Conservation (phyloP, 1,140 invertebrate genomes). For the Drosophila kohkoa region DNA sequence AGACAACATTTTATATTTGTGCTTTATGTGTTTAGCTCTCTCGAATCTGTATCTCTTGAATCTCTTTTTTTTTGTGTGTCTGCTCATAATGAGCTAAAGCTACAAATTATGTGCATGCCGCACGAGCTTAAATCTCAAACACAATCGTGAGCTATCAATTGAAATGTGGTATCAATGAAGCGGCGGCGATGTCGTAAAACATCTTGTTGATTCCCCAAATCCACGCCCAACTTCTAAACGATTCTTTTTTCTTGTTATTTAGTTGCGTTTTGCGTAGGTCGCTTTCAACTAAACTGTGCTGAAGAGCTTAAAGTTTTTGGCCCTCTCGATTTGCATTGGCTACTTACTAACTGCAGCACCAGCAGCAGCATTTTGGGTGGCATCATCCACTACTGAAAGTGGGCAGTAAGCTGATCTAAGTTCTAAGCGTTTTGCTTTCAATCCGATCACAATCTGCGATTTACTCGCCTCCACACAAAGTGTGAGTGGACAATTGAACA, state of each 20-base stretch:
- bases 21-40: constrained; percentile 7
- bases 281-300: not conserved
- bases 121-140: constrained; percentile 49
- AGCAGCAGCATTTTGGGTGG: constrained; percentile 17
- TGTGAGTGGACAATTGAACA: too few species aligned
- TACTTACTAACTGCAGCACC: not conserved
- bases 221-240: constrained; percentile 33
- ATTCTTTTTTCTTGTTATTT: not conserved
- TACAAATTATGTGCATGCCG: constrained; percentile 72
- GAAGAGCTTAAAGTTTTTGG: not conserved
- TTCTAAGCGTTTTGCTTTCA: constrained; percentile 24
- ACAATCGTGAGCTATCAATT: constrained; percentile 41
- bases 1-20: constrained; percentile 7
- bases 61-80: not conserved
- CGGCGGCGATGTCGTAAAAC: constrained; percentile 16
- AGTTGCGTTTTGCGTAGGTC: constrained; percentile 21
- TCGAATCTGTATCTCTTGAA: not conserved
- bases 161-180: constrained; percentile 28
- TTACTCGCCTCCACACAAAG: not conserved
- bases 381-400: constrained; percentile 12
- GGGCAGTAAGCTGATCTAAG: constrained; percentile 26
- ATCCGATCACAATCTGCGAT: not conserved
- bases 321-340: not conserved
- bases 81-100: constrained; percentile 26
- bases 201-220: constrained; percentile 22